phyloP scores from a whole-genome alignment of 2,113 vertebrate genomes.

The Python bivittatus region DNA sequence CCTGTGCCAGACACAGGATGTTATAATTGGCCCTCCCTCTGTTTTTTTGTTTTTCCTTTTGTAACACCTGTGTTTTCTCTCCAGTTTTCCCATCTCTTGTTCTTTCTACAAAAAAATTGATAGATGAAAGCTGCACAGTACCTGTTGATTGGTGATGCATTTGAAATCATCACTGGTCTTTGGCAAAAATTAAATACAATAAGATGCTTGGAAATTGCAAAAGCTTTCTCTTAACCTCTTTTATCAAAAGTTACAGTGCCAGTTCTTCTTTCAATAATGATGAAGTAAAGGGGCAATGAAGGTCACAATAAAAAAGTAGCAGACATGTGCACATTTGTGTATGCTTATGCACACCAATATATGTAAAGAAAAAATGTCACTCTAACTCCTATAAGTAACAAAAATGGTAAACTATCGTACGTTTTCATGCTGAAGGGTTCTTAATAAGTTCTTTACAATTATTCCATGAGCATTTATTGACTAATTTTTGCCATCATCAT shows the following conservation, averaged over 20 bases:
- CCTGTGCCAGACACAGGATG: not conserved
- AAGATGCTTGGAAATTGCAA: not conserved
- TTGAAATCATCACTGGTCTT: not conserved
- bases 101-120: not conserved
- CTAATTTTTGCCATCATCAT: not conserved
- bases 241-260: not conserved
- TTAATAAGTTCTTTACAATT: not conserved
- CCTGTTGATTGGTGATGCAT: not conserved
- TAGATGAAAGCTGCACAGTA: not conserved
- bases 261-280: not conserved
- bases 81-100: not conserved
- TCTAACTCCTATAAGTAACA: not conserved
- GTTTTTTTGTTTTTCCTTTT: not conserved
- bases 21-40: not conserved
- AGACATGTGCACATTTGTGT: not conserved
- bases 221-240: not conserved
- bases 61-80: not conserved
- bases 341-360: no score
- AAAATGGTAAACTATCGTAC: not conserved
- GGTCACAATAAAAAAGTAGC: not conserved
- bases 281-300: not conserved
- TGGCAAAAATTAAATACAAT: not conserved
- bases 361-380: not conserved
- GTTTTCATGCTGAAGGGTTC: not conserved
- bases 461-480: not conserved